A percentile compares a stretch with the other conserved stretches of the same genome.
These are phyloP conservation scores for Pachypanchax playfairii DNA, from an alignment of 2,113 vertebrate species.

Conservation along the genomic window DNA sequence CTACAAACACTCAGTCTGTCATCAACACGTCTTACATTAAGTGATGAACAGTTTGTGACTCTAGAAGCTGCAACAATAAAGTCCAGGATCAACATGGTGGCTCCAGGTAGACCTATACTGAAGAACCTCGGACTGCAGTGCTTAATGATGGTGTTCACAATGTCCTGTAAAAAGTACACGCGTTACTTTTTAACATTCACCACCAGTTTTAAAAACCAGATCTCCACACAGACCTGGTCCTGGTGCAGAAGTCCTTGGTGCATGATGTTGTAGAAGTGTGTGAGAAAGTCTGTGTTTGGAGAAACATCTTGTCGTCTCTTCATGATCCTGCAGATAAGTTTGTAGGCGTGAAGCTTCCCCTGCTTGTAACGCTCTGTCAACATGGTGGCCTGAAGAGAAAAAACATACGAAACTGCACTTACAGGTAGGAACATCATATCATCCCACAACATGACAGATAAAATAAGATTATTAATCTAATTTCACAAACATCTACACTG, in stretches of 20 bases:
- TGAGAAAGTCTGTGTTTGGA: conserved; percentile 96
- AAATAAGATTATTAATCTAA: no score
- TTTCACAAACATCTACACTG: neutral
- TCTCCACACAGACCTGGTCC: conserved; percentile 85
- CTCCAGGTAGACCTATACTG: conserved; percentile 94
- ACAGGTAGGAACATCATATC: neutral
- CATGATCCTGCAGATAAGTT: conserved; percentile 99
- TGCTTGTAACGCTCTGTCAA: conserved; percentile 97
- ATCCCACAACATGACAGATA: no score
- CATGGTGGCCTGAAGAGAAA: conserved; percentile 89
- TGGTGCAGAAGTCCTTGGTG: conserved; percentile 96
- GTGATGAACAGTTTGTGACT: conserved; percentile 93
- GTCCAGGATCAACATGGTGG: conserved; percentile 97
- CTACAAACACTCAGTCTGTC: neutral
- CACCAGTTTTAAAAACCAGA: no score
- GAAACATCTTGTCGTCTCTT: conserved; percentile 98
- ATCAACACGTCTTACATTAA: conserved; percentile 93
- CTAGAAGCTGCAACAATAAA: conserved; percentile 95
- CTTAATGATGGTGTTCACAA: conserved; percentile 99
- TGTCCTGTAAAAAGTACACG: conserved; percentile 82
- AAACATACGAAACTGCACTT: neutral
- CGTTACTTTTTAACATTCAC: neutral
- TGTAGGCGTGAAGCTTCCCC: conserved; percentile 98
- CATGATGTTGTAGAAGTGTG: conserved; percentile 99
- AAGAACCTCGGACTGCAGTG: conserved; percentile 98